Conservation (phyloP, 2,113 vertebrate species). For the Etheostoma spectabile region DNA sequence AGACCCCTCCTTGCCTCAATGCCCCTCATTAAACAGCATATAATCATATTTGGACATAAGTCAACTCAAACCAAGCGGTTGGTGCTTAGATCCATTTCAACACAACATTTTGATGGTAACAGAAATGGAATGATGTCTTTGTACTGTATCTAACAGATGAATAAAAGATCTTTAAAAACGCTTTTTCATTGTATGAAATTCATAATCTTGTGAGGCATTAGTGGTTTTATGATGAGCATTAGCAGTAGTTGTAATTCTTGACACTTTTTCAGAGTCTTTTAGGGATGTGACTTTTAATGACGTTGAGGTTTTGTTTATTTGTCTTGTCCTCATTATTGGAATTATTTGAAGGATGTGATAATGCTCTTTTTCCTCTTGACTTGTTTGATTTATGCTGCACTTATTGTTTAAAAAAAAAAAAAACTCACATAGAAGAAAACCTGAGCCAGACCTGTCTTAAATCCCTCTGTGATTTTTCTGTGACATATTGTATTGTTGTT, state of each 20-base stretch:
- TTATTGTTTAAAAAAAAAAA: slow-evolving; percentile 77
- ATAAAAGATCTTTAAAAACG: slow-evolving; percentile 59
- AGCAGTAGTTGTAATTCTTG: slow-evolving; percentile 79
- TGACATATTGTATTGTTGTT: slow-evolving; percentile 86
- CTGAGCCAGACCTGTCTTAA: slow-evolving; percentile 88
- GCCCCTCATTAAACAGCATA: slow-evolving; percentile 73
- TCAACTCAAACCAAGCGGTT: slow-evolving; percentile 75
- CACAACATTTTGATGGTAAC: slow-evolving; percentile 68
- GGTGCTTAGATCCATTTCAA: slow-evolving; percentile 85
- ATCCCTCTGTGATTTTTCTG: slow-evolving; percentile 86
- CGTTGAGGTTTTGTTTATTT: slow-evolving; percentile 54
- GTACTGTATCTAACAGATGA: slow-evolving; percentile 83
- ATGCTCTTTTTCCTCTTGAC: slow-evolving; percentile 60
- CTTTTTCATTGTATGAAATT: slow-evolving; percentile 77
- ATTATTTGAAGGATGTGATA: slow-evolving; percentile 75
- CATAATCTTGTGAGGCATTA: slow-evolving; percentile 78
- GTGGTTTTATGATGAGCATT: slow-evolving; percentile 80
- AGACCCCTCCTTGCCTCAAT: slow-evolving; percentile 73
- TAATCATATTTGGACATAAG: slow-evolving; percentile 65
- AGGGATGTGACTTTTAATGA: slow-evolving; percentile 75
- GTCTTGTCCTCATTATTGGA: slow-evolving; percentile 71
- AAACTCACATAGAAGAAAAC: slow-evolving; percentile 78
- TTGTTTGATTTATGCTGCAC: slow-evolving; percentile 81
- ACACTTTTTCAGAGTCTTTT: slow-evolving; percentile 76
- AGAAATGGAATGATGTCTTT: slow-evolving; percentile 84